Evolutionary conservation across 2,113 vertebrate genomes (phyloP).

Genomic region (Actinemys pallida): DNA sequence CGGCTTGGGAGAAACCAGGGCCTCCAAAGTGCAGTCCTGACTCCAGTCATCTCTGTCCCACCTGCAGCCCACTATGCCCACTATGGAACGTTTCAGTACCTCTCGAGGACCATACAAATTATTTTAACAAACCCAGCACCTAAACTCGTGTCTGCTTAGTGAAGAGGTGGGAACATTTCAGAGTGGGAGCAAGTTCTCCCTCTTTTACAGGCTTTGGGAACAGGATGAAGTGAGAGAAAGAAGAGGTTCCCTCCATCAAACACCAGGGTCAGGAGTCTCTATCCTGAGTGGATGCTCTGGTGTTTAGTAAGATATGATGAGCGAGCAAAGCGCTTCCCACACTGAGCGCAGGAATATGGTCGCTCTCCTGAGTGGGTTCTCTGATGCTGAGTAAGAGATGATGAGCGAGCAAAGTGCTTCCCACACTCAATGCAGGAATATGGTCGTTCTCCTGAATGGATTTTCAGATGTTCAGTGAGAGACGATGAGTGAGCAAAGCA

Average conservation of each 20-base stretch:
- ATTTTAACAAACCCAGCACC: background rate
- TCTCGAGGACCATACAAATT: background rate
- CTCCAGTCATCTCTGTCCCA: background rate
- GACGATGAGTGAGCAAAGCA: slow-evolving; percentile 22
- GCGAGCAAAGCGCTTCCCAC: background rate
- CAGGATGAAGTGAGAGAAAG: background rate
- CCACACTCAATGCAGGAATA: background rate
- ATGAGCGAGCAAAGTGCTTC: background rate
- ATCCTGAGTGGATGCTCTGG: background rate
- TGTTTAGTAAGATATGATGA: background rate
- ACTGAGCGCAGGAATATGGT: background rate
- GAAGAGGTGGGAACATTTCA: background rate
- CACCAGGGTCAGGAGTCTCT: background rate
- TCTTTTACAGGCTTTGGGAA: background rate
- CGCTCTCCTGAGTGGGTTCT: background rate
- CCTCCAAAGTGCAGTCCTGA: background rate
- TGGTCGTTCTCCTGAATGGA: background rate
- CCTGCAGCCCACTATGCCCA: background rate
- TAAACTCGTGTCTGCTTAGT: background rate
- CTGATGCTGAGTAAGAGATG: background rate
- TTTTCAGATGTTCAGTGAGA: background rate
- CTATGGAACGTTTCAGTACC: background rate
- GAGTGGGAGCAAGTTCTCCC: background rate
- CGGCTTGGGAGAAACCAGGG: background rate
- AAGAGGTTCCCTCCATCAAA: background rate